Evolutionary conservation across 2,797 vertebrate species (phyloP), one percentile per base, ranked within the genome.

Genomic region (Catharus ustulatus): DNA sequence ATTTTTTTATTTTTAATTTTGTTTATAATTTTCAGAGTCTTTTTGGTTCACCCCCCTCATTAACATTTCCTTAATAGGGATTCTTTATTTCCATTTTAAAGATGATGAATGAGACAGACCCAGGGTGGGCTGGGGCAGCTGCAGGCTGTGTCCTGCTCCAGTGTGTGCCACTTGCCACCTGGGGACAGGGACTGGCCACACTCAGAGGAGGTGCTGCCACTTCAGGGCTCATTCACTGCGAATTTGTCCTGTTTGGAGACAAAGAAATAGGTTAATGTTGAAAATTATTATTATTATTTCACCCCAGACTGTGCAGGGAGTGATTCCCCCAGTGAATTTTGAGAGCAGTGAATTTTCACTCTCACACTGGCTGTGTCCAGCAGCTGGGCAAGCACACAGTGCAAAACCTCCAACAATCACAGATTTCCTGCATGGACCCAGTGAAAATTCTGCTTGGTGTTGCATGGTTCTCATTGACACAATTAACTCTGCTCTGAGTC

Each of bases 401-500:
- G 63, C 57, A 74, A 61, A 85, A 63, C 7, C 76, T 57, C 64
- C 42, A 52, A 77, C 32, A 62, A 78, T 58, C 32, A 22, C n/a
- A 26, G 12, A 59, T 81, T 74, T 78, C 68, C 49, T 45, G 26
- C 0, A 0, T 45, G 61, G 73, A 67, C 32, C 27, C 24, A 14
- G 66, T 38, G 32, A 59, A 72, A 48, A 74, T 19, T n/a, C 45
- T 77, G 61, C 9, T 55, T 84, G 2, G 1, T 40, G 49, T 74
- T 40, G 24, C n/a, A 10, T 59, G 22, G 34, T 69, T 79, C 73
- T 88, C 57, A 32, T 77, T 85, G 79, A 40, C 3, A 13, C 58
- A 67, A 95, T 78, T 84, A 88, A 78, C 69, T 81, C 52, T 80
- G 72, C 57, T 74, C 54, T 48, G n/a, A 93, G 54, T 62, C 83